These are phyloP conservation scores for Macrotis lagotis DNA, from an alignment of 2,113 vertebrate genomes.

Conservation along the genomic window DNA sequence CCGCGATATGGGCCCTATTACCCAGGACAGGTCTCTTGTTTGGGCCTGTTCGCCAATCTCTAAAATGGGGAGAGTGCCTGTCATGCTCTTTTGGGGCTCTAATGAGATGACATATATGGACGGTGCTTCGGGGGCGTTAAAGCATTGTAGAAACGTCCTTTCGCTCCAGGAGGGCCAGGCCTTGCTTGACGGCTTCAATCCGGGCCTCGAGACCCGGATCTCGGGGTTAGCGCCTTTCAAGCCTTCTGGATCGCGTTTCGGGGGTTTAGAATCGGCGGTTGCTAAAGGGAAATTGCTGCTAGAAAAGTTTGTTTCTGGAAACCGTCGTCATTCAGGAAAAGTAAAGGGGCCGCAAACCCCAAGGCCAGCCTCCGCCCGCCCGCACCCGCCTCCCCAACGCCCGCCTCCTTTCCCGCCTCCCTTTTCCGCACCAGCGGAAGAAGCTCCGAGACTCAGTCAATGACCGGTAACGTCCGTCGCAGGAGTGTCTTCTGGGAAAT, in stretches of 20 bases:
- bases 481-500: constrained; percentile 25
- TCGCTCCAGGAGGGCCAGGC: neutral
- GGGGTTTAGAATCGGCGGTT: neutral
- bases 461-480: constrained; percentile 24
- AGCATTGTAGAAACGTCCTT: neutral
- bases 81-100: neutral
- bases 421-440: rapidly evolving
- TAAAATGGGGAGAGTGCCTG: neutral
- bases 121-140: neutral
- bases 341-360: too few relatives aligned
- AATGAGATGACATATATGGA: neutral
- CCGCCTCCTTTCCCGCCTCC: rapidly evolving
- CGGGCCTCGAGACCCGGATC: neutral
- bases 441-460: rapidly evolving
- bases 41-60: neutral
- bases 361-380: neutral
- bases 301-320: neutral
- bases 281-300: neutral
- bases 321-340: neutral
- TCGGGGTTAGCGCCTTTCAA: neutral
- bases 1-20: neutral
- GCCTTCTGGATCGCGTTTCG: neutral
- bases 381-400: rapidly evolving
- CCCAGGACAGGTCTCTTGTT: neutral
- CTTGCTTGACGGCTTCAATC: too few relatives aligned